Conservation (phyloP, 1,140 invertebrate genomes). For the Calliphora vicina region DNA sequence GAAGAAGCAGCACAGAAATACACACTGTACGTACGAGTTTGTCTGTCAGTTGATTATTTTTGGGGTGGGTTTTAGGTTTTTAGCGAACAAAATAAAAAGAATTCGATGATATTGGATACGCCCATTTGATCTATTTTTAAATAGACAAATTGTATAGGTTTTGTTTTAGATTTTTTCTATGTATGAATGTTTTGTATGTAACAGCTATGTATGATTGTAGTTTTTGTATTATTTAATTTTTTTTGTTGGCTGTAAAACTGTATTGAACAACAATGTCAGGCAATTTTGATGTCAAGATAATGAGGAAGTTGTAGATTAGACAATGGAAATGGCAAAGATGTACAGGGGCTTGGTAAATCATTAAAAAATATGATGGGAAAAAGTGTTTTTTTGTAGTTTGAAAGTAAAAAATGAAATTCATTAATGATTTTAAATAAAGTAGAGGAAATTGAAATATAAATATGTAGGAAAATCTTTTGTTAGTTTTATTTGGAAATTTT, state of each 20-base stretch:
- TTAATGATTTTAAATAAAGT: no score
- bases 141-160: constrained; percentile 14
- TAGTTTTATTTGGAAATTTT: no score
- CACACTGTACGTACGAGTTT: background rate
- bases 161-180: no score
- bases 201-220: no score
- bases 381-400: background rate
- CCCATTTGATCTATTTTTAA: constrained; percentile 34
- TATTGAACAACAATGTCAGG: background rate
- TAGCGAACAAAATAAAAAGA: background rate
- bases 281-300: constrained; percentile 3
- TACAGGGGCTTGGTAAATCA: no score
- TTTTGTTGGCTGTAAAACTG: background rate
- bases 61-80: constrained; percentile 18
- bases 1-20: background rate
- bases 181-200: no score
- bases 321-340: background rate
- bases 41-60: background rate
- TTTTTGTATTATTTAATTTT: background rate
- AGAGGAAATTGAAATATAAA: no score
- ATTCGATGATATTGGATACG: constrained; percentile 31
- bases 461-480: no score
- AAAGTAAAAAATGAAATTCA: background rate
- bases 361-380: background rate
- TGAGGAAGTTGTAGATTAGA: constrained; percentile 23